These are phyloP conservation scores for Psittacula derbiana DNA, from an alignment of 2,797 vertebrate genomes.

Conservation along the genomic window DNA sequence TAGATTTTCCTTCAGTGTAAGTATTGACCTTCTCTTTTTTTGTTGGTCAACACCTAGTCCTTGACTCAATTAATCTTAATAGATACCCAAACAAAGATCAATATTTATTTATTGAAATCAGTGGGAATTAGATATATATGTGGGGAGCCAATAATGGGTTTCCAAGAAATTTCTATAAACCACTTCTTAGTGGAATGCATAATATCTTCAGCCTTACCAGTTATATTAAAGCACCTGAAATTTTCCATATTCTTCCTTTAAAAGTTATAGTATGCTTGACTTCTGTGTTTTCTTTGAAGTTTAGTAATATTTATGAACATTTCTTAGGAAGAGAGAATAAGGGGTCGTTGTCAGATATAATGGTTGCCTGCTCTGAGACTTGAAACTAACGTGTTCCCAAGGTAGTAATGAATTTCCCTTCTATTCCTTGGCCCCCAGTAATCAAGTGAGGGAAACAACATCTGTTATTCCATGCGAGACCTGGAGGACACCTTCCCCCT, in stretches of 20 bases:
- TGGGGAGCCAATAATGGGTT: background rate
- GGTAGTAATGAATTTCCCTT: background rate
- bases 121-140: background rate
- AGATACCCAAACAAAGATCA: background rate
- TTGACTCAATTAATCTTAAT: conserved; percentile 18
- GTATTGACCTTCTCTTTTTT: background rate
- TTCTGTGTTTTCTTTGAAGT: background rate
- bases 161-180: background rate
- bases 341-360: background rate
- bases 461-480: accelerated
- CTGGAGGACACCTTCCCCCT: accelerated
- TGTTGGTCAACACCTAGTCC: background rate
- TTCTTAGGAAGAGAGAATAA: background rate
- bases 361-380: background rate
- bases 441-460: background rate
- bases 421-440: background rate
- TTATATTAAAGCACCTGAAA: background rate
- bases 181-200: background rate
- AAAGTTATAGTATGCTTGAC: background rate
- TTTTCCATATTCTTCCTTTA: background rate
- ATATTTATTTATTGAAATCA: background rate
- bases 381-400: background rate
- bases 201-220: background rate
- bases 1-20: background rate
- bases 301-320: background rate